Conservation (phyloP, 2,797 vertebrate species). For the Otus scops region DNA sequence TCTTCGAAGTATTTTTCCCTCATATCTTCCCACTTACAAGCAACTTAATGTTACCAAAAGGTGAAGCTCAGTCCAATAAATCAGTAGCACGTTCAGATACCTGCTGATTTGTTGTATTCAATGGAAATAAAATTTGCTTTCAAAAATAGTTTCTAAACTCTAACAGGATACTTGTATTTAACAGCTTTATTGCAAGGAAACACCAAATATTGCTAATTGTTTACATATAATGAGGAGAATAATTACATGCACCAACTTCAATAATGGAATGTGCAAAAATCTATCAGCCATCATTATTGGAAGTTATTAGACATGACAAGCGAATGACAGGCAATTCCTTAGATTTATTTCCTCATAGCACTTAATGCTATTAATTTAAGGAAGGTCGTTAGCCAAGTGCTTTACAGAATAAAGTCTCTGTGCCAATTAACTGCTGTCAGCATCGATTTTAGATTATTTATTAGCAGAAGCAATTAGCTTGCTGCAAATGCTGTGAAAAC, state of each 20-base stretch:
- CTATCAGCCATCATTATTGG: slow-evolving; percentile 99
- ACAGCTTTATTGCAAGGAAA: slow-evolving; percentile 87
- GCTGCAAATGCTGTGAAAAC: slow-evolving; percentile 80
- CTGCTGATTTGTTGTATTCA: background rate
- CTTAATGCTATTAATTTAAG: slow-evolving; percentile 99
- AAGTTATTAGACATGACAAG: slow-evolving; percentile 99
- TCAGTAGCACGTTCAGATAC: background rate
- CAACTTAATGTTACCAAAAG: background rate
- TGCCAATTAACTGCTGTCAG: slow-evolving; percentile 91
- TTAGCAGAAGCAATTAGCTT: slow-evolving; percentile 88
- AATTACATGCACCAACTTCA: slow-evolving; percentile 99
- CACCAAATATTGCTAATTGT: slow-evolving; percentile 92
- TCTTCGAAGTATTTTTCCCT: background rate
- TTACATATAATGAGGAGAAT: slow-evolving; percentile 99
- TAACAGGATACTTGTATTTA: slow-evolving; percentile 76
- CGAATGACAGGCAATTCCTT: slow-evolving; percentile 99
- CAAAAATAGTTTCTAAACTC: slow-evolving; percentile 63
- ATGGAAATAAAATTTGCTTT: slow-evolving; percentile 60
- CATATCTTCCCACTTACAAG: background rate
- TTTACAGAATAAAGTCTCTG: slow-evolving; percentile 94
- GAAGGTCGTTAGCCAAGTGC: slow-evolving; percentile 91
- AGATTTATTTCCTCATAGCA: slow-evolving; percentile 97
- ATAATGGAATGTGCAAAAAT: slow-evolving; percentile 99
- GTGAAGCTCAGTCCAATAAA: background rate
- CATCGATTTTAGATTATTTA: slow-evolving; percentile 91